phyloP scores from a whole-genome alignment of 2,113 vertebrate genomes.

The Rousettus leschenaultii region DNA sequence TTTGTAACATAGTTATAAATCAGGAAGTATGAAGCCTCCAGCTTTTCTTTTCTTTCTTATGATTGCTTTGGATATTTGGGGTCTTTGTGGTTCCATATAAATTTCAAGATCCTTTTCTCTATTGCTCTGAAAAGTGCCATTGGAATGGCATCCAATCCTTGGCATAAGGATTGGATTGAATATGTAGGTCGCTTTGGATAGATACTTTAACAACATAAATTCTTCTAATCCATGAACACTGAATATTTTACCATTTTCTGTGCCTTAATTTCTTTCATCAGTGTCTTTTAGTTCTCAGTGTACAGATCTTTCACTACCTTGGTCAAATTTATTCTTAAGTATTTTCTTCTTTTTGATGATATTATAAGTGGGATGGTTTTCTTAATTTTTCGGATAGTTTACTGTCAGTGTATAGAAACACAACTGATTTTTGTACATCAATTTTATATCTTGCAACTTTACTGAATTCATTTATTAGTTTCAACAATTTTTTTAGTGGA shows the following conservation, averaged over 20 bases:
- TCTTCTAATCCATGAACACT: not conserved
- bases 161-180: not conserved
- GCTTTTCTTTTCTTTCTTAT: not conserved
- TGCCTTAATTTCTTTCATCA: not conserved
- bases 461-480: not conserved
- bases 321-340: not conserved
- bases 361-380: not conserved
- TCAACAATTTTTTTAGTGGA: not conserved
- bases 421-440: not conserved
- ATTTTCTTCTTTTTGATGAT: not conserved
- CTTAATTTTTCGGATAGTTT: not conserved
- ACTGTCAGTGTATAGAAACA: not conserved
- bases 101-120: not conserved
- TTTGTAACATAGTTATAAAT: not conserved
- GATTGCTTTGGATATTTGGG: not conserved
- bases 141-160: not conserved
- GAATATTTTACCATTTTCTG: not conserved
- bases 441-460: not conserved
- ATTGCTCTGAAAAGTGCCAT: not conserved
- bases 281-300: not conserved
- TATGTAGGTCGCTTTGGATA: not conserved
- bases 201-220: not conserved
- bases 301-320: not conserved
- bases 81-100: not conserved
- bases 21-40: not conserved